phyloP scores from a whole-genome alignment of 2,797 vertebrate genomes.

The Astyanax mexicanus region DNA sequence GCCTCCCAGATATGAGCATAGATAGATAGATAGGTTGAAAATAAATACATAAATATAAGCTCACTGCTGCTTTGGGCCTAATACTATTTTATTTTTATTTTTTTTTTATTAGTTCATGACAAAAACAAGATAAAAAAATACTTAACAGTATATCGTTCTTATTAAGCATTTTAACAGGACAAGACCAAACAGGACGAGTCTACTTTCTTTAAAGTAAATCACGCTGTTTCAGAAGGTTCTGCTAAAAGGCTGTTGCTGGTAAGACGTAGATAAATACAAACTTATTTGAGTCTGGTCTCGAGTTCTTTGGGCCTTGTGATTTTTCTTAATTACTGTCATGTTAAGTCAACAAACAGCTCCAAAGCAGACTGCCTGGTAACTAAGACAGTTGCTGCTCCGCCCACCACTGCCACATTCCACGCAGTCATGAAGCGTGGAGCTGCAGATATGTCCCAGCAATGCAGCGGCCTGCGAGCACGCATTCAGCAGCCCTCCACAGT shows the following conservation, averaged over 20 bases:
- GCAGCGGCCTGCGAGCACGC: background rate
- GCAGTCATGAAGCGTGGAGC: conserved; percentile 22
- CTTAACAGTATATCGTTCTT: too few species aligned
- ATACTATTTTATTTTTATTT: too few species aligned
- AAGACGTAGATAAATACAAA: background rate
- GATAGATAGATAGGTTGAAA: too few species aligned
- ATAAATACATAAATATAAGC: too few species aligned
- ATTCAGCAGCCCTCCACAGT: background rate
- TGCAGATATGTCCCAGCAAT: conserved; percentile 16
- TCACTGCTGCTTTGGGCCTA: too few species aligned
- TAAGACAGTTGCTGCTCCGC: background rate
- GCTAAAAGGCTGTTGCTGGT: background rate
- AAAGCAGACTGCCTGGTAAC: background rate
- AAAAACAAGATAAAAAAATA: too few species aligned
- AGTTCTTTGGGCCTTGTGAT: background rate
- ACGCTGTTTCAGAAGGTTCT: background rate
- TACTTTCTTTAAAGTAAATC: background rate
- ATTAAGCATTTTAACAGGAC: background rate
- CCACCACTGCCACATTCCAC: conserved; percentile 15
- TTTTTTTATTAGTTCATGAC: too few species aligned
- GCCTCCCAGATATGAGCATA: too few species aligned
- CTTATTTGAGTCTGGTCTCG: background rate
- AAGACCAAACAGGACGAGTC: background rate
- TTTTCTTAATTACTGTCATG: background rate
- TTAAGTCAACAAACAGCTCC: conserved; percentile 26